Evolutionary conservation across 2,113 vertebrate genomes (phyloP).

Genomic region (Anolis carolinensis): DNA sequence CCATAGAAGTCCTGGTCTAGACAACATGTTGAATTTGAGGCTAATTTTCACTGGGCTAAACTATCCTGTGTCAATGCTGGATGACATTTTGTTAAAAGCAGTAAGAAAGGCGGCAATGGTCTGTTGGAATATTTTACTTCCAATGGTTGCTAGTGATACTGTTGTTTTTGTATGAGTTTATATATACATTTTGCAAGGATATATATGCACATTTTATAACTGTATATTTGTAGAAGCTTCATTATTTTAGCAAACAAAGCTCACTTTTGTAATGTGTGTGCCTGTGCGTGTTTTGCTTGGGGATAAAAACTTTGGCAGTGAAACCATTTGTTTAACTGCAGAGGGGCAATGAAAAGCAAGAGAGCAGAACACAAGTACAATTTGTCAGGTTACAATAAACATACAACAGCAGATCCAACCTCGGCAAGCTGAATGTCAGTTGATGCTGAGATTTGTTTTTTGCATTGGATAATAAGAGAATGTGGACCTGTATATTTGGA

Average conservation of each 20-base stretch:
- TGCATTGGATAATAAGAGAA: too few relatives aligned
- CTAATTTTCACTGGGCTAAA: too few relatives aligned
- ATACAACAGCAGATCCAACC: neutral
- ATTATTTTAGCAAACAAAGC: neutral
- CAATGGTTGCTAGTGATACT: neutral
- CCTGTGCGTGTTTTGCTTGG: neutral
- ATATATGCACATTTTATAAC: too few relatives aligned
- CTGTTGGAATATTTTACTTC: neutral
- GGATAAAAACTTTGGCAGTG: neutral
- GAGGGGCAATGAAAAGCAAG: neutral
- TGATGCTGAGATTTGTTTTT: too few relatives aligned
- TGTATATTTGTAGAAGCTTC: neutral
- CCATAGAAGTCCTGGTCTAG: too few relatives aligned
- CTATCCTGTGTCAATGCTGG: too few relatives aligned
- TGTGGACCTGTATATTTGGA: neutral
- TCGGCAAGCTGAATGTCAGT: neutral
- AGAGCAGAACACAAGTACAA: conserved; percentile 3
- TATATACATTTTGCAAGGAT: too few relatives aligned
- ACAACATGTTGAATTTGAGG: too few relatives aligned
- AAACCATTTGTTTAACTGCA: neutral
- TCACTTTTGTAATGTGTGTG: neutral
- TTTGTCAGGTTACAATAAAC: conserved; percentile 4
- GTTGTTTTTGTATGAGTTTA: too few relatives aligned
- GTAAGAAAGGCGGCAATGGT: neutral
- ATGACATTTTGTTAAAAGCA: too few relatives aligned